Evolutionary conservation across 1,140 invertebrate species (phyloP), one percentile per base, ranked within the genome.

Genomic region (Musca vetustissima): DNA sequence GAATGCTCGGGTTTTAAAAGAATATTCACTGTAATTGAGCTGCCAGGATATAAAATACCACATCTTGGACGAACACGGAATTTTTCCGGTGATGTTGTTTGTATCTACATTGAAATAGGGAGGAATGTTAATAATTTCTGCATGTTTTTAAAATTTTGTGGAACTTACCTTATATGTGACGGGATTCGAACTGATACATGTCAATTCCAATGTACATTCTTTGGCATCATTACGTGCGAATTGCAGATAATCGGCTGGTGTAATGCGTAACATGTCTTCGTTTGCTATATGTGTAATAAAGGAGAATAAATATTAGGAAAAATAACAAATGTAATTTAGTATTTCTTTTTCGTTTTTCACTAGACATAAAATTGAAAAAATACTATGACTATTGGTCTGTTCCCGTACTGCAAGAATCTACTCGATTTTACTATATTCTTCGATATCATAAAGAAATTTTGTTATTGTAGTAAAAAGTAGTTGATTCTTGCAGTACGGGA

Each of bases 31-130:
- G 84, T 47, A 1, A 71, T 49, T 0, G 28, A 3, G 8, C 74
- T 70, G 19, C 87, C 88, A 19, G 90, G 86, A 3, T 84, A 77
- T 43, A 97, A 78, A 43, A 89, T 82, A 8, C 95, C 95, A 17
- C 88, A 89, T 71, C 92, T 95, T 13, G 95, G 94, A 66, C 92
- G 87, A 1, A 97, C 95, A 52, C 93, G 85, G 81, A 95, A 97
- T 81, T 96, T 97, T 72, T 96, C 93, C 0, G 95, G 95, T 17
- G 80, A 80, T 70, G 80, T 82, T 19, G 80, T 82, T 73, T 82
- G 80, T 21, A 82, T 81, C 80, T 82, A 47, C 1, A 64, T 53
- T 1, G 1, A 66, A 25, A 13, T 14, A 49, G 15, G 17, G 15
- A 66, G 13, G 36, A 17, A 7, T 8, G 1, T 89, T 87, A 15